Evolutionary conservation across 2,797 vertebrate genomes (phyloP), one percentile per base, ranked within the genome.

Genomic region (Cyprinodon diabolis): DNA sequence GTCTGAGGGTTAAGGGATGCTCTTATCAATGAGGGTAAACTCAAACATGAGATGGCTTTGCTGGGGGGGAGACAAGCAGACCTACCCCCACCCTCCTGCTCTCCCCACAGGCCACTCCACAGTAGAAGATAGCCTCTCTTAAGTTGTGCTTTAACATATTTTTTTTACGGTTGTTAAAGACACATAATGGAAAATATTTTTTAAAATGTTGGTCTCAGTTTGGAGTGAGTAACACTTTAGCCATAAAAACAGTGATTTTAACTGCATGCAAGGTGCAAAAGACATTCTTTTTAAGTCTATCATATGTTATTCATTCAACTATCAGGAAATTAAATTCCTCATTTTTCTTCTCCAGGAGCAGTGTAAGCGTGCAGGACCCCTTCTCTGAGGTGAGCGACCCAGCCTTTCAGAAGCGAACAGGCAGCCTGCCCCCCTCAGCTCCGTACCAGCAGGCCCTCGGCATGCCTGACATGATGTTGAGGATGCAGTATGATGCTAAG

Each of bases 401-500:
- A 5, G 94, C 96, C 35, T 98, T 97, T 93, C 96, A 97, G 71
- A 98, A 98, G 92, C 96, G 97, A 75, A 71, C 86, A 11, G 91
- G 95, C 87, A 89, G 96, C 68, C 95, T 97, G 95, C 96, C 96
- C 25, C 96, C 97, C 60, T 96, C 96, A 60, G 89, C 94, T 83
- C 93, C 96, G 0, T 99, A 98, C 95, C 97, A 97, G 93, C 96
- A 96, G 92, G 93, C 95, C 85, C 93, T 97, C 91, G 93, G 93
- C 93, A 94, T 98, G 96, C 96, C 97, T 49, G 94, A 95, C 84
- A 95, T 98, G 95, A 98, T 98, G 97, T 96, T 96, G 95, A 96
- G 97, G 93, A 96, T 98, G 96, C 96, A 97, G 91, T 99, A 97
- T 5, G 98, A 99, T 66, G 94, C 96, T 92, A 99, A 99, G 96